Percentiles rank a stretch among this genome's conserved stretches.
Conservation (phyloP, 2,113 vertebrate species). For the Sterna hirundo region DNA sequence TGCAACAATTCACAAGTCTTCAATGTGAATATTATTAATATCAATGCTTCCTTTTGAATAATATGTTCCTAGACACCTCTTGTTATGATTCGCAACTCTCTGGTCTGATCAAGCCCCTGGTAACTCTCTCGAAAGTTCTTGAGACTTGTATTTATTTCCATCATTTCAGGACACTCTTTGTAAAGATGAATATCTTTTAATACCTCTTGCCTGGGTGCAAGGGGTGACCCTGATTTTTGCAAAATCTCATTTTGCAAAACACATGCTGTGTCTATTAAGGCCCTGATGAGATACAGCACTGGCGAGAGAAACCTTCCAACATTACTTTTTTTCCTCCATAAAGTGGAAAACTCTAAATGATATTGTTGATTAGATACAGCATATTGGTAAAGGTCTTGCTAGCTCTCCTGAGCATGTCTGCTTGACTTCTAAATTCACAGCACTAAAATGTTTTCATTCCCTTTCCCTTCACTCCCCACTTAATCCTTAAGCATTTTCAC, state of each 20-base stretch:
- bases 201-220: slow-evolving; percentile 6
- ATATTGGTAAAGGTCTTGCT: slow-evolving; percentile 46
- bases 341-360: slow-evolving; percentile 51
- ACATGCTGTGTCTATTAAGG: slow-evolving; percentile 26
- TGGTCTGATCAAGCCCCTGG: neutral
- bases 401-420: slow-evolving; percentile 38
- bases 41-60: neutral
- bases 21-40: neutral
- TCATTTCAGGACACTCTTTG: slow-evolving; percentile 18
- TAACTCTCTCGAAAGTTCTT: slow-evolving; percentile 26
- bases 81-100: neutral
- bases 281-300: slow-evolving; percentile 35
- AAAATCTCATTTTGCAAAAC: slow-evolving; percentile 54
- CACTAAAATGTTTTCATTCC: slow-evolving; percentile 54
- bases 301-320: slow-evolving; percentile 29
- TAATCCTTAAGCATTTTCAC: slow-evolving; percentile 69
- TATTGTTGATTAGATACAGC: slow-evolving; percentile 49
- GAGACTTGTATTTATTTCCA: slow-evolving; percentile 17
- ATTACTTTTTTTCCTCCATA: slow-evolving; percentile 44
- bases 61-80: neutral
- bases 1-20: neutral
- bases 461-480: slow-evolving; percentile 51
- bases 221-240: slow-evolving; percentile 13
- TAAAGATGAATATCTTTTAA: slow-evolving; percentile 50
- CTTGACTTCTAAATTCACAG: slow-evolving; percentile 57